Conservation (phyloP, 2,113 vertebrate species). For the Platichthys stellatus region DNA sequence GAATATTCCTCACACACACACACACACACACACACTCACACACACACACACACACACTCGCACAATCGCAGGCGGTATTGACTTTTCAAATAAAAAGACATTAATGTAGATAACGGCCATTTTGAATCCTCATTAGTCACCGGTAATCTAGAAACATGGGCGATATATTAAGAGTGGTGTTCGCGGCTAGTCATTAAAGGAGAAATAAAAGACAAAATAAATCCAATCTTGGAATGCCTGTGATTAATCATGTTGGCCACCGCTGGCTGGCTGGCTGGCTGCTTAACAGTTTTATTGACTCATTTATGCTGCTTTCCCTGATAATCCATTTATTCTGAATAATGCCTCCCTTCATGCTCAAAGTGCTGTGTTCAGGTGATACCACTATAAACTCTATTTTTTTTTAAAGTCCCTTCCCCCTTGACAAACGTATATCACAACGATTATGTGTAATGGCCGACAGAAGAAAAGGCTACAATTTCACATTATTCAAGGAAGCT, state of each 20-base stretch:
- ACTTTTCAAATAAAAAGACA: conserved; percentile 81
- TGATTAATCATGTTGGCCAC: conserved; percentile 78
- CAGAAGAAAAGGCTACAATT: conserved; percentile 54
- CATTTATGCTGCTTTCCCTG: conserved; percentile 75
- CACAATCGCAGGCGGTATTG: conserved; percentile 64
- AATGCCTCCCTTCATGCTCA: conserved; percentile 72
- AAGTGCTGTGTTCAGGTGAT: conserved; percentile 74
- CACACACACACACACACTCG: neutral
- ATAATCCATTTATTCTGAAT: conserved; percentile 80
- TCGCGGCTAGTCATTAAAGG: conserved; percentile 77
- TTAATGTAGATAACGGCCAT: conserved; percentile 80
- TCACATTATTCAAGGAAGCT: conserved; percentile 45
- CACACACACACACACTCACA: neutral
- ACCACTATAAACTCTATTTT: conserved; percentile 38
- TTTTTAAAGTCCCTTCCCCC: conserved; percentile 22
- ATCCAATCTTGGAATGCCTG: conserved; percentile 75
- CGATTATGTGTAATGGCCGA: conserved; percentile 45
- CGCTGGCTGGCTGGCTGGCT: conserved; percentile 76
- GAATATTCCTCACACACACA: conserved; percentile 54
- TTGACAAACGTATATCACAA: conserved; percentile 54
- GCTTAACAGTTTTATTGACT: conserved; percentile 80
- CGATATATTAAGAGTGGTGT: conserved; percentile 76
- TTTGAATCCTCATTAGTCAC: conserved; percentile 82
- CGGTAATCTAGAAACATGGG: conserved; percentile 77
- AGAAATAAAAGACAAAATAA: conserved; percentile 82